phyloP scores from a whole-genome alignment of 2,113 vertebrate genomes.

The Varanus komodoensis region DNA sequence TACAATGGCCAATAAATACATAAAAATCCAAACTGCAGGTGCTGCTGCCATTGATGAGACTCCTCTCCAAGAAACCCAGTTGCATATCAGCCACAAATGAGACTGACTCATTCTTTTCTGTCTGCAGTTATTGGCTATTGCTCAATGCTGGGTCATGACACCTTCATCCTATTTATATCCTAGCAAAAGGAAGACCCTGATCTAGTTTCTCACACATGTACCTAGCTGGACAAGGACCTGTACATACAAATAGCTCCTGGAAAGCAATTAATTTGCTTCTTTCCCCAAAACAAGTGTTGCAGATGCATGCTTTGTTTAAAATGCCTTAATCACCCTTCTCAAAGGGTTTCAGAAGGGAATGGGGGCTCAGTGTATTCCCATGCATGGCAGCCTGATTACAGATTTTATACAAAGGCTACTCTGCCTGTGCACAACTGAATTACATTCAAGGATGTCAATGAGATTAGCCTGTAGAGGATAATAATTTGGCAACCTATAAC shows the following conservation, averaged over 20 bases:
- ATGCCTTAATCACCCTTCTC: not conserved
- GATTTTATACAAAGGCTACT: not conserved
- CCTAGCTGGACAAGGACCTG: not conserved
- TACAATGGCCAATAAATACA: too few relatives aligned
- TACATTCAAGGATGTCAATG: not conserved
- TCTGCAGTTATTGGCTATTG: too few relatives aligned
- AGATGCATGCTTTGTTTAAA: not conserved
- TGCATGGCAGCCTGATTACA: not conserved
- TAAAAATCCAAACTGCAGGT: too few relatives aligned
- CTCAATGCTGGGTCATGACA: not conserved
- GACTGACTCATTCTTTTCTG: too few relatives aligned
- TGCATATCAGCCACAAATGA: too few relatives aligned
- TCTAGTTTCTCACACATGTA: not conserved
- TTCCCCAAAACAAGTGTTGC: not conserved
- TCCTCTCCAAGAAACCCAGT: too few relatives aligned
- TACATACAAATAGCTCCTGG: not conserved
- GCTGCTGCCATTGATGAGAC: too few relatives aligned
- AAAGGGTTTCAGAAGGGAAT: not conserved
- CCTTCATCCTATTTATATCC: not conserved
- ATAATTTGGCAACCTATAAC: not conserved
- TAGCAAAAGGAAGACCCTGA: not conserved
- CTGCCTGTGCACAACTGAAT: not conserved
- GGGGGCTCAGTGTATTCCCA: not conserved
- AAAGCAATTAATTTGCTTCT: not conserved
- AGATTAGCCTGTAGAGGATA: not conserved